Base-by-base conservation (phyloP, 37 sponge, comb jelly and placozoan species). In the Oopsacas minuta region DNA sequence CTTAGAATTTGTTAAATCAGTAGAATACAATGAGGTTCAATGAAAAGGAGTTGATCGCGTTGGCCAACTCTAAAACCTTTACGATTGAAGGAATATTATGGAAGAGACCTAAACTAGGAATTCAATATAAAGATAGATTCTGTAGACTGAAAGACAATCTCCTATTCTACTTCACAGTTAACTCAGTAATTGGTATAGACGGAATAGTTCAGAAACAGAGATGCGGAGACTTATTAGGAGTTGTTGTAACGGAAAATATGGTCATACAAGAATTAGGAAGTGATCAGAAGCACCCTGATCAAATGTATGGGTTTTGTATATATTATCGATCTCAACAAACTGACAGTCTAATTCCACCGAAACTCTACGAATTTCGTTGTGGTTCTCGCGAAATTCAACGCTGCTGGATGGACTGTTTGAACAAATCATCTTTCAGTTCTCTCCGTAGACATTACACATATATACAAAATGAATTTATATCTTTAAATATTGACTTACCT, bases 81-180 rank as follows among this genome's bases (percentile, higher is more conserved):
- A 61, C 75, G 30, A 61, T 61, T n/a, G 28, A 61, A 61, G 75
- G 75, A 61, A 61, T 61, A 32, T 12, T 61, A 61, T 61, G 75
- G 75, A 61, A 61, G 28, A 3, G 75, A 20, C 28, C 30, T 34
- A 61, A 61, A 61, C 75, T 61, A 25, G 75, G 75, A 7, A n/a
- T 34, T 3, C 75, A 61, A 12, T 61, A 61, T 61, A 61, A 61
- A 61, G 75, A 61, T 61, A 10, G 75, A 25, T 61, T 61, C 75
- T 61, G 75, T n/a, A 5, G 28, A 3, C 75, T 61, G 30, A 61
- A 61, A 61, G 22, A 61, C 30, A 61, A 61, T 61, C 75, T 61
- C 7, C 30, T 61, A 7, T 61, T 61, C 75, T 61, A 61, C 22
- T n/a, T 25, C 75, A 61, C 75, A n/a, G 75, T 61, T 34, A n/a